Evolutionary conservation across 1,140 invertebrate genomes (phyloP).

Genomic region (Pteromalus puparum): DNA sequence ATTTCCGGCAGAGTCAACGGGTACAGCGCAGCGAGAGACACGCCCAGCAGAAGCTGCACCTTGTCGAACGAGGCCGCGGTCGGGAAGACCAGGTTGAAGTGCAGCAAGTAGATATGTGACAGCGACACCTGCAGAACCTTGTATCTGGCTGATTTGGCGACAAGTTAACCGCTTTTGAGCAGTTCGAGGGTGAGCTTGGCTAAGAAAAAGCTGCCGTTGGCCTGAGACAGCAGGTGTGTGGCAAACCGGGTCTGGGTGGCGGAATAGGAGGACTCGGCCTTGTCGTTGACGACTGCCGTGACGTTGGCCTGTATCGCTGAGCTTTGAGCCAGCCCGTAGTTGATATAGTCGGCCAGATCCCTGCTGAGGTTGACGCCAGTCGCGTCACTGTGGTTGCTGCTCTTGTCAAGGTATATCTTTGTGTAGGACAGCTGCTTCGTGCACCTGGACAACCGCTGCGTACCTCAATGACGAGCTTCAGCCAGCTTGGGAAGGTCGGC

Average conservation of each 20-base stretch:
- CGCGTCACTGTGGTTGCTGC: too few relatives aligned
- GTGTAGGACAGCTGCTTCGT: too few relatives aligned
- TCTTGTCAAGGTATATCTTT: too few relatives aligned
- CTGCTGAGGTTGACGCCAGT: too few relatives aligned
- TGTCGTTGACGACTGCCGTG: conserved; percentile 81
- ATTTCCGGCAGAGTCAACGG: conserved; percentile 92
- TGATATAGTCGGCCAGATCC: too few relatives aligned
- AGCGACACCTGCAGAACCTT: conserved; percentile 93
- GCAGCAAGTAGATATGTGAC: conserved; percentile 93
- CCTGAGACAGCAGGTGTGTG: conserved; percentile 87
- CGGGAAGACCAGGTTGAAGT: conserved; percentile 95
- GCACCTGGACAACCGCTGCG: too few relatives aligned
- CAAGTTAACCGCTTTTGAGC: conserved; percentile 93
- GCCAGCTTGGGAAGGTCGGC: too few relatives aligned
- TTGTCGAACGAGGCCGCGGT: conserved; percentile 93
- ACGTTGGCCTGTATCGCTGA: conserved; percentile 90
- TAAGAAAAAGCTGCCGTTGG: conserved; percentile 93
- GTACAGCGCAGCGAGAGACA: conserved; percentile 92
- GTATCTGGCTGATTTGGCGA: too few relatives aligned
- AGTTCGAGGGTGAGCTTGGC: conserved; percentile 95
- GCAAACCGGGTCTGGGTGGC: conserved; percentile 87
- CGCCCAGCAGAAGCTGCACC: conserved; percentile 89
- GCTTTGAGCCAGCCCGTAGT: too few relatives aligned
- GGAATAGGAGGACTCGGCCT: conserved; percentile 76
- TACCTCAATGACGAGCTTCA: too few relatives aligned